These are phyloP conservation scores for Yponomeuta sedellus DNA, from an alignment of 2,888 invertebrate genomes.

Conservation along the genomic window DNA sequence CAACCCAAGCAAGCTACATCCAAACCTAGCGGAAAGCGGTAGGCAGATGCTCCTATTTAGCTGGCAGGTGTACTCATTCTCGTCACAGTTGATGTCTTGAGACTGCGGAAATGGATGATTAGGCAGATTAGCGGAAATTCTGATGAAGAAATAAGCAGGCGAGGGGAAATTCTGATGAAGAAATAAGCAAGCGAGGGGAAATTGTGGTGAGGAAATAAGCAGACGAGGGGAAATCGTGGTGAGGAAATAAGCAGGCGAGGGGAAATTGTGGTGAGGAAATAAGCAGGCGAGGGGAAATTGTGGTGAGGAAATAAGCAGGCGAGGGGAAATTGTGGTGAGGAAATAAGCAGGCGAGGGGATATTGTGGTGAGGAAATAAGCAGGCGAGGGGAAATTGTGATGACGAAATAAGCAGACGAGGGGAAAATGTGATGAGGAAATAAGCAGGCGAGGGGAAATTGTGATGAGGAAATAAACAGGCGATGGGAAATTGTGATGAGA, in stretches of 20 bases:
- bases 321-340: no score
- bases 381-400: not conserved
- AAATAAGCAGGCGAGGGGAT: not conserved
- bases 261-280: not conserved
- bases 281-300: not conserved
- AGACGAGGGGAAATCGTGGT: conserved; percentile 16
- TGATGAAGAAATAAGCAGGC: not conserved
- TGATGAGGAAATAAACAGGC: not conserved
- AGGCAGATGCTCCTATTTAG: conserved; percentile 68
- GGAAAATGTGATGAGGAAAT: not conserved
- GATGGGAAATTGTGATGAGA: not conserved
- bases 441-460: conserved; percentile 15
- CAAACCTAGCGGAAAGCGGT: conserved; percentile 65
- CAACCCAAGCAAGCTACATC: not conserved
- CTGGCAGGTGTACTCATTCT: conserved; percentile 66
- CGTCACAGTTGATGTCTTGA: conserved; percentile 40
- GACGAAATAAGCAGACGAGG: no score
- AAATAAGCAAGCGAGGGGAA: not conserved
- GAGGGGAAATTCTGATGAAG: not conserved
- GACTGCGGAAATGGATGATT: conserved; percentile 28
- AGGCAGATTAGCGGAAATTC: conserved; percentile 16
- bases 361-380: not conserved
- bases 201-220: not conserved
- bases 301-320: no score
- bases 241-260: conserved; percentile 16